Conservation (phyloP, 2,888 invertebrate genomes). For the Cactoblastis cactorum region DNA sequence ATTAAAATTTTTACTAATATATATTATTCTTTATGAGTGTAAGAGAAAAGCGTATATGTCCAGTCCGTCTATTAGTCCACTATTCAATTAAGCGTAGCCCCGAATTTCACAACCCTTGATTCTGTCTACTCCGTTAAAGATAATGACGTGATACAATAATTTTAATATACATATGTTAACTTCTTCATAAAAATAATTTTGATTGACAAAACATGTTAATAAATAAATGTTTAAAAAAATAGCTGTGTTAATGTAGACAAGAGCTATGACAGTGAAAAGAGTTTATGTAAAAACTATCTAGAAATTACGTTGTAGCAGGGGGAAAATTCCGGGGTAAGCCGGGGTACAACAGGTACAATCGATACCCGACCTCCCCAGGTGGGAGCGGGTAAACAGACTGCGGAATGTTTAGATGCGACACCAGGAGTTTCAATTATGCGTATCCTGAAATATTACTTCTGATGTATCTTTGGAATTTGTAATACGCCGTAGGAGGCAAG, state of each 20-base stretch:
- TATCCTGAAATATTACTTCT: conserved; percentile 12
- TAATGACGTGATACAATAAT: no score
- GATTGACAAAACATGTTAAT: neutral
- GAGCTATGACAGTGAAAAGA: neutral
- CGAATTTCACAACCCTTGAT: no score
- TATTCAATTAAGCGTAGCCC: no score
- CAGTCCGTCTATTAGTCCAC: no score
- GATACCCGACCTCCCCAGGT: conserved; percentile 50
- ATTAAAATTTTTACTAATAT: no score
- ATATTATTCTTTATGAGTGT: no score
- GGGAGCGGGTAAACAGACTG: conserved; percentile 38
- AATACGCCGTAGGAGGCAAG: no score
- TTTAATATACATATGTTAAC: no score
- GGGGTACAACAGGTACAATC: conserved; percentile 58
- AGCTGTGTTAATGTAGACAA: neutral
- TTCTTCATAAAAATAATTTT: no score
- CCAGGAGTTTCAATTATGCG: conserved; percentile 26
- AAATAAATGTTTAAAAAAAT: neutral
- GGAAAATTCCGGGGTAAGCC: neutral
- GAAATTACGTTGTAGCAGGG: neutral
- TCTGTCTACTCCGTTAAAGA: no score
- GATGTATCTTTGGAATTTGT: neutral
- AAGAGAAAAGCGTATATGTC: no score
- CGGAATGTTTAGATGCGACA: conserved; percentile 46
- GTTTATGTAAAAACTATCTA: neutral